A percentile compares a stretch with the other conserved stretches of the same genome.
phyloP scores from a whole-genome alignment of 1,140 invertebrate genomes.

The Lucilia cuprina region DNA sequence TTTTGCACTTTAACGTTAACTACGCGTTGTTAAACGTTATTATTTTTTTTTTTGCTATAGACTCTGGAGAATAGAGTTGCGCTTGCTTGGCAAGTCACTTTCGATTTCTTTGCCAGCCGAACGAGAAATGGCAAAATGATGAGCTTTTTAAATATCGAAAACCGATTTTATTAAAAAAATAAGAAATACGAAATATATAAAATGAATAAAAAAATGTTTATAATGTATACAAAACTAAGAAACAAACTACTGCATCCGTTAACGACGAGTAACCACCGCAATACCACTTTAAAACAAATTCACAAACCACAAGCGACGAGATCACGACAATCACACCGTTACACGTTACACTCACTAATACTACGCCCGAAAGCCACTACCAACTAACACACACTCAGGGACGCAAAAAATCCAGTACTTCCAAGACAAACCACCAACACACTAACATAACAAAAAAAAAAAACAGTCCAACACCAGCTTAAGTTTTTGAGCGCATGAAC shows the following conservation, averaged over 20 bases:
- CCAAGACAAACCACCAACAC: too few species aligned
- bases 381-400: neutral
- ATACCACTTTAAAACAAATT: neutral
- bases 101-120: constrained; percentile 62
- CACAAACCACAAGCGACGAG: constrained; percentile 16
- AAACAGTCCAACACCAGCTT: neutral
- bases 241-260: constrained; percentile 30
- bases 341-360: neutral
- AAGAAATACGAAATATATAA: neutral
- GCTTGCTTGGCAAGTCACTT: constrained; percentile 54
- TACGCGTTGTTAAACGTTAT: neutral
- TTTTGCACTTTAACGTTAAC: neutral
- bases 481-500: neutral
- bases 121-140: constrained; percentile 63
- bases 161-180: constrained; percentile 39
- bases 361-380: neutral
- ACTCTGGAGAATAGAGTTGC: constrained; percentile 25
- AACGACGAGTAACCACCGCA: constrained; percentile 13
- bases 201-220: neutral
- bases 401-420: neutral
- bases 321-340: constrained; percentile 32
- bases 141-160: constrained; percentile 58
- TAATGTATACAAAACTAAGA: neutral
- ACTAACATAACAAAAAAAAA: neutral
- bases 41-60: neutral